phyloP scores from a whole-genome alignment of 1,140 invertebrate genomes.

The Oryctes rhinoceros region DNA sequence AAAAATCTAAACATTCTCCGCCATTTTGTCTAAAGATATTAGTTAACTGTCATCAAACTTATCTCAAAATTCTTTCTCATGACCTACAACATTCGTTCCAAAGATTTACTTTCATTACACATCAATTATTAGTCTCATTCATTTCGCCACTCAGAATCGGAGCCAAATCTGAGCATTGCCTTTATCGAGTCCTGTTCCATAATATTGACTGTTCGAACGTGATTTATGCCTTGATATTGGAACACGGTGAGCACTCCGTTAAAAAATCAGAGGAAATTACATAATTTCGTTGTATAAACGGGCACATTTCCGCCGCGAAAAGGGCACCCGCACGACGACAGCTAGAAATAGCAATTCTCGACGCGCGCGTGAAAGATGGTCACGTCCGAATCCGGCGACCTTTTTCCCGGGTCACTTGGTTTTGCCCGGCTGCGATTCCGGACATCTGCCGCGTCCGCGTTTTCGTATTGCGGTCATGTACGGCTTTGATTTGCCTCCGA shows the following conservation, averaged over 20 bases:
- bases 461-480: slow-evolving; percentile 14
- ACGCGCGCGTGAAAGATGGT: not conserved
- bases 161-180: no score
- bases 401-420: slow-evolving; percentile 7
- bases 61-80: no score
- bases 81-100: no score
- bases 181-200: no score
- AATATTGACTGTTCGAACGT: no score
- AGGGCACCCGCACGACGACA: not conserved
- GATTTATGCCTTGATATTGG: not conserved
- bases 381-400: not conserved
- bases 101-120: no score
- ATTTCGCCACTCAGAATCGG: no score
- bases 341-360: slow-evolving; percentile 7
- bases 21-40: no score
- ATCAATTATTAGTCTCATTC: no score
- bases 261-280: slow-evolving; percentile 14
- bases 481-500: slow-evolving; percentile 7
- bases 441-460: slow-evolving; percentile 11
- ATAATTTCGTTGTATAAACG: not conserved
- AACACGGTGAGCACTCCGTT: not conserved
- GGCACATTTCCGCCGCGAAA: slow-evolving; percentile 1
- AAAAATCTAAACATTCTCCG: no score
- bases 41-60: no score
- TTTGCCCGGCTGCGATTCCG: not conserved